A percentile compares a stretch with the other conserved stretches of the same genome.
Conservation (phyloP, 2,113 vertebrate species). For the Castor canadensis region DNA sequence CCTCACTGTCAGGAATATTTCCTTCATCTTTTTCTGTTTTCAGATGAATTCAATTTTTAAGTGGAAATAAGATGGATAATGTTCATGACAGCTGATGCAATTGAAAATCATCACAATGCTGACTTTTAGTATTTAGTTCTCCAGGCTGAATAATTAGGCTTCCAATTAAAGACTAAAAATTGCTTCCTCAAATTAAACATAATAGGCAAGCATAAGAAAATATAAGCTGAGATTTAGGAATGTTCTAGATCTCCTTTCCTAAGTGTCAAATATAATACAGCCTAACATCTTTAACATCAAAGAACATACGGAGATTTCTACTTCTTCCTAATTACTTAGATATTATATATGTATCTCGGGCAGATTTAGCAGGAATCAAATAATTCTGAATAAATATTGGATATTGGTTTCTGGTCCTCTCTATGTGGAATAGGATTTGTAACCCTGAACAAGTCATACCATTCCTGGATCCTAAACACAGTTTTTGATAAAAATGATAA, state of each 20-base stretch:
- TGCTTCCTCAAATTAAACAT: slow-evolving; percentile 54
- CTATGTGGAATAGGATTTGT: background rate
- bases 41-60: slow-evolving; percentile 25
- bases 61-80: background rate
- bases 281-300: slow-evolving; percentile 58
- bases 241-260: slow-evolving; percentile 40
- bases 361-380: background rate
- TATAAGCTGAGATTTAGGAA: slow-evolving; percentile 49
- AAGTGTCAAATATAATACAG: slow-evolving; percentile 61
- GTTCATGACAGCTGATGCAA: slow-evolving; percentile 36
- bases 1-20: background rate
- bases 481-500: background rate
- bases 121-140: slow-evolving; percentile 47
- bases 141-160: slow-evolving; percentile 52
- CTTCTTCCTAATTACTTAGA: slow-evolving; percentile 58
- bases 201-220: slow-evolving; percentile 65
- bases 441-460: background rate
- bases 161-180: slow-evolving; percentile 68
- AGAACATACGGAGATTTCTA: slow-evolving; percentile 40
- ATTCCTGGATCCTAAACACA: background rate
- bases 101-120: slow-evolving; percentile 43
- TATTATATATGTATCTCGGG: slow-evolving; percentile 48
- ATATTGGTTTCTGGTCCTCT: background rate
- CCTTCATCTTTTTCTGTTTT: background rate
- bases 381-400: slow-evolving; percentile 17